Percentiles rank a stretch among this genome's conserved stretches.
These are phyloP conservation scores for Noctua janthe DNA, from an alignment of 2,888 invertebrate genomes.

Conservation along the genomic window DNA sequence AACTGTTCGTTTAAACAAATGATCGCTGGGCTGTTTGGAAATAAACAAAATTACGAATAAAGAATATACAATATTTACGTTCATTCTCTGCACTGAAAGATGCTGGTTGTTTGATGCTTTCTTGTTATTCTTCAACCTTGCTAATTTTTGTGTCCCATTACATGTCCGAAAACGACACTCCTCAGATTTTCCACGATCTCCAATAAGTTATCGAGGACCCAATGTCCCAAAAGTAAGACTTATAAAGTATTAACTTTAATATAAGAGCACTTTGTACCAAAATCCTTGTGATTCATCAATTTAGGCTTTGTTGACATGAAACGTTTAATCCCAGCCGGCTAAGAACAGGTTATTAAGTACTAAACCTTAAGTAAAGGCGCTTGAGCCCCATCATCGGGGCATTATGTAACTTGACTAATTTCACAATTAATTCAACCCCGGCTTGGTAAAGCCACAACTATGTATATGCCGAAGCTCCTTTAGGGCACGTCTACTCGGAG, in stretches of 20 bases:
- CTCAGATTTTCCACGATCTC: neutral
- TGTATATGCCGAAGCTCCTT: constrained; percentile 53
- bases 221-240: constrained; percentile 23
- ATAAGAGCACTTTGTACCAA: constrained; percentile 31
- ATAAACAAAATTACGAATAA: neutral
- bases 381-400: constrained; percentile 66
- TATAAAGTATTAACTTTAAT: constrained; percentile 31
- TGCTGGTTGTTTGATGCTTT: no score
- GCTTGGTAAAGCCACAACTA: constrained; percentile 66
- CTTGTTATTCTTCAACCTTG: neutral
- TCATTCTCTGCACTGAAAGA: neutral
- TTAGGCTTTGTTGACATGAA: constrained; percentile 62
- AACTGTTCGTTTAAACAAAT: constrained; percentile 32
- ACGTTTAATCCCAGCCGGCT: constrained; percentile 69
- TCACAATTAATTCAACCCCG: constrained; percentile 71
- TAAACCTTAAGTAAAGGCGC: constrained; percentile 73
- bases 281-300: constrained; percentile 60
- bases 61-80: neutral
- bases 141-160: neutral
- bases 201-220: constrained; percentile 11
- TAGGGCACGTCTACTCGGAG: constrained; percentile 28
- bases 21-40: constrained; percentile 9
- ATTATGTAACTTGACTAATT: constrained; percentile 74
- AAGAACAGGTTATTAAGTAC: constrained; percentile 75
- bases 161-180: neutral